Base-by-base conservation (phyloP, 2,888 invertebrate genomes). In the Malachius bipustulatus region DNA sequence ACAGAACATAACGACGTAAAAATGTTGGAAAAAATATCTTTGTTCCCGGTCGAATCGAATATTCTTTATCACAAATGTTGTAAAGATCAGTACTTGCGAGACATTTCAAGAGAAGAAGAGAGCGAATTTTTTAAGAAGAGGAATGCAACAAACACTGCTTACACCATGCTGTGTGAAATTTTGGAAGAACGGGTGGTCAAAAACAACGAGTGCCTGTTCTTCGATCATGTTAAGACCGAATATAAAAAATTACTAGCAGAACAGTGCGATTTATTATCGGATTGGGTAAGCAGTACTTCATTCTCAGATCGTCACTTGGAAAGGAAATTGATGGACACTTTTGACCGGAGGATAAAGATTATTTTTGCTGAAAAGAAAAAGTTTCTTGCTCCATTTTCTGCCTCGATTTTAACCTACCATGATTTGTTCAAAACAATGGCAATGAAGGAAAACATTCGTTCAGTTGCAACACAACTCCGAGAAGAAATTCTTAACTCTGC, bases 301-400 rank as follows among this genome's bases (percentile, higher is more conserved):
- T 47, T 47, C 39, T 47, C 45, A 41, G 37, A 35, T 12, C 40
- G 42, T 34, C 42, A 42, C 38, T 34, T 42, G 32, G 42, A 42
- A 38, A 42, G 36, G 32, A 36, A 47, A 43, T 37, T 47, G 34
- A 45, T 46, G 38, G 38, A 47, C 32, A 50, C 47, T 45, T 49
- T 48, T 48, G 43, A 45, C 41, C 37, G 43, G 4, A 47, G 40
- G 38, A 47, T 47, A 11, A 44, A 45, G 38, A 50, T 50, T 40
- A 47, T 50, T 47, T 47, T 44, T 19, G 32, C 32, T 4, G 32
- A 32, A 32, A 32, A 29, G n/a, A 40, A 43, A 47, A 48, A 44
- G 37, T 42, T 47, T 47, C 43, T 49, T 43, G 48, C 48, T 45
- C 48, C 50, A 45, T 47, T 49, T 42, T 44, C 43, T 38, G 39